Evolutionary conservation across 2,113 vertebrate species (phyloP).

Genomic region (Romanogobio albipinnatus): DNA sequence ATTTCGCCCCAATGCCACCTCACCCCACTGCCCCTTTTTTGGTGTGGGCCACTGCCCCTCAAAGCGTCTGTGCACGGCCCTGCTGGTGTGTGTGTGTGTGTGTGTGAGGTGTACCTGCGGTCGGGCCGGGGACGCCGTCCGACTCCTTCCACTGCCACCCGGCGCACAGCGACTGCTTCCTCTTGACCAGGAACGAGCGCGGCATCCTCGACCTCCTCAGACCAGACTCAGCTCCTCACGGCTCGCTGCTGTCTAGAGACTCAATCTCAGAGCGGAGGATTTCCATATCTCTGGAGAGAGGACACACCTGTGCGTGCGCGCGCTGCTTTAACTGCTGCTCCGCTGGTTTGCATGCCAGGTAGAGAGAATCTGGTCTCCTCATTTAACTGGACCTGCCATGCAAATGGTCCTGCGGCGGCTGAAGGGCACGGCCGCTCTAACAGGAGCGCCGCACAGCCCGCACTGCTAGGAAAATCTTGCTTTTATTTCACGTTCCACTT

Average conservation of each 20-base stretch:
- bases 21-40: too few relatives aligned
- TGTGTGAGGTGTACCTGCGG: slow-evolving; percentile 37
- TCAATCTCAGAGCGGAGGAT: slow-evolving; percentile 73
- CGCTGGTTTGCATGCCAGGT: slow-evolving; percentile 80
- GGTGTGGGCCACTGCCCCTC: too few relatives aligned
- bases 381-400: slow-evolving; percentile 79
- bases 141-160: slow-evolving; percentile 73
- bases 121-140: slow-evolving; percentile 40
- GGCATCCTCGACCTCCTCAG: slow-evolving; percentile 65
- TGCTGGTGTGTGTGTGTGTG: too few relatives aligned
- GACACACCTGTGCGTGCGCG: slow-evolving; percentile 70
- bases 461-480: slow-evolving; percentile 78
- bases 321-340: slow-evolving; percentile 76
- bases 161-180: slow-evolving; percentile 66
- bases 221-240: neutral
- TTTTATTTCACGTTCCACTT: slow-evolving; percentile 58
- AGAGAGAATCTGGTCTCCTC: slow-evolving; percentile 74
- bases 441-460: slow-evolving; percentile 69
- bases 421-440: slow-evolving; percentile 67
- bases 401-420: slow-evolving; percentile 69
- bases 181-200: slow-evolving; percentile 78
- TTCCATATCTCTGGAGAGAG: slow-evolving; percentile 67
- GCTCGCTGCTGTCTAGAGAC: slow-evolving; percentile 24
- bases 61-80: too few relatives aligned
- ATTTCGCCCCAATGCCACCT: too few relatives aligned